Conservation (phyloP, 2,888 invertebrate genomes). For the Cheilosia urbana region DNA sequence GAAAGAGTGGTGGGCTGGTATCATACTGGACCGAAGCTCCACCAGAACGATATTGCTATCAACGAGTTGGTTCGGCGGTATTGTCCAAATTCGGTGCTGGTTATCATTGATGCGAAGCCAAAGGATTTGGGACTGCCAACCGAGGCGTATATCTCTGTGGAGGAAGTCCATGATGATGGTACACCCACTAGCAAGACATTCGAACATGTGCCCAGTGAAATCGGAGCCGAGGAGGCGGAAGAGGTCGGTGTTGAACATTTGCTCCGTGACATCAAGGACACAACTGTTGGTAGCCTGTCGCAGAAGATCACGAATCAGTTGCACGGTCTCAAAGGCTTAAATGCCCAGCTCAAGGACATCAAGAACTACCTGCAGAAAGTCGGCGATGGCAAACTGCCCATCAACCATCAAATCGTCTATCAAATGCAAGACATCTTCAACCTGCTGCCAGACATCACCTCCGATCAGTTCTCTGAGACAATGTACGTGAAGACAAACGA, state of each 20-base stretch:
- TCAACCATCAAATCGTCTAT: constrained; percentile 99
- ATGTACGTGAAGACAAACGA: constrained; percentile 99
- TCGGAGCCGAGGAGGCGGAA: constrained; percentile 99
- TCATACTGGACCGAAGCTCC: constrained; percentile 99
- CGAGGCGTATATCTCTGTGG: constrained; percentile 99
- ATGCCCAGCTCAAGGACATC: constrained; percentile 96
- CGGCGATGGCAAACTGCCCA: constrained; percentile 94
- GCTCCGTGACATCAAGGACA: constrained; percentile 96
- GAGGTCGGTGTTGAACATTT: constrained; percentile 99
- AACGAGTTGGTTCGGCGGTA: constrained; percentile 98
- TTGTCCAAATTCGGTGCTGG: constrained; percentile 97
- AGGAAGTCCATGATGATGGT: constrained; percentile 99
- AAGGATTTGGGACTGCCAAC: constrained; percentile 98
- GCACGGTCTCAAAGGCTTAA: constrained; percentile 96
- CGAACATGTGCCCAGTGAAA: constrained; percentile 99
- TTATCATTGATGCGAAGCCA: constrained; percentile 99
- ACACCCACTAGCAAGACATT: constrained; percentile 99
- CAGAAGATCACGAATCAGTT: constrained; percentile 98
- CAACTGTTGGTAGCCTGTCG: constrained; percentile 98
- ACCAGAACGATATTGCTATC: constrained; percentile 99
- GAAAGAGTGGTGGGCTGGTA: constrained; percentile 99
- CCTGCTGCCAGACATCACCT: constrained; percentile 96
- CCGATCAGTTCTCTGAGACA: constrained; percentile 96
- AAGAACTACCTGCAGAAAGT: constrained; percentile 93
- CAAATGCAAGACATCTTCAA: constrained; percentile 99